These are phyloP conservation scores for Tyria jacobaeae DNA, from an alignment of 2,888 invertebrate species.

Conservation along the genomic window DNA sequence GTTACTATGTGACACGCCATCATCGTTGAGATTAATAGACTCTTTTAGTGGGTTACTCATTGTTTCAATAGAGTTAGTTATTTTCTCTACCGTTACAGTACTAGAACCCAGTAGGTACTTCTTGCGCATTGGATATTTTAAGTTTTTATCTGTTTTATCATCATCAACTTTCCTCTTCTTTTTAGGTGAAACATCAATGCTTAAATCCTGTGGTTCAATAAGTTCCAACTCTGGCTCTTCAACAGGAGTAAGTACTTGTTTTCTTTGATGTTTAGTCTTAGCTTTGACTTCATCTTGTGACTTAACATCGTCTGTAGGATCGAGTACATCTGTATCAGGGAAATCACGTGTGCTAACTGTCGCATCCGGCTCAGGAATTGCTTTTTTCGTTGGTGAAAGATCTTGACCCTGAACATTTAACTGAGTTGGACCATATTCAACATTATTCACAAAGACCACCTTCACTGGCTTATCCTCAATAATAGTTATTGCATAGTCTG, in stretches of 20 bases:
- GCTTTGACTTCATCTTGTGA: conserved; percentile 66
- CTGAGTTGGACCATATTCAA: conserved; percentile 64
- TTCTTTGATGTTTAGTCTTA: conserved; percentile 81
- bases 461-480: conserved; percentile 83
- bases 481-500: conserved; percentile 71
- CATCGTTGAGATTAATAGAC: conserved; percentile 52
- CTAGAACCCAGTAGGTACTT: conserved; percentile 73
- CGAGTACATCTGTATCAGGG: conserved; percentile 68
- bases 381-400: conserved; percentile 68
- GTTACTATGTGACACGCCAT: conserved; percentile 57
- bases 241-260: conserved; percentile 82
- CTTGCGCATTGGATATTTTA: conserved; percentile 72
- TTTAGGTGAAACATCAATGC: conserved; percentile 71
- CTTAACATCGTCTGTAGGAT: conserved; percentile 62
- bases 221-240: conserved; percentile 79
- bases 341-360: conserved; percentile 64
- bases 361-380: conserved; percentile 51
- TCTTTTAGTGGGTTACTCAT: conserved; percentile 55
- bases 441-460: conserved; percentile 75
- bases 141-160: conserved; percentile 61
- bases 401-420: conserved; percentile 76
- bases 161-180: conserved; percentile 77
- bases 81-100: conserved; percentile 20
- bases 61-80: conserved; percentile 44
- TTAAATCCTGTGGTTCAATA: conserved; percentile 76